Conservation (phyloP, 2,797 vertebrate species). For the Alouatta caraya region DNA sequence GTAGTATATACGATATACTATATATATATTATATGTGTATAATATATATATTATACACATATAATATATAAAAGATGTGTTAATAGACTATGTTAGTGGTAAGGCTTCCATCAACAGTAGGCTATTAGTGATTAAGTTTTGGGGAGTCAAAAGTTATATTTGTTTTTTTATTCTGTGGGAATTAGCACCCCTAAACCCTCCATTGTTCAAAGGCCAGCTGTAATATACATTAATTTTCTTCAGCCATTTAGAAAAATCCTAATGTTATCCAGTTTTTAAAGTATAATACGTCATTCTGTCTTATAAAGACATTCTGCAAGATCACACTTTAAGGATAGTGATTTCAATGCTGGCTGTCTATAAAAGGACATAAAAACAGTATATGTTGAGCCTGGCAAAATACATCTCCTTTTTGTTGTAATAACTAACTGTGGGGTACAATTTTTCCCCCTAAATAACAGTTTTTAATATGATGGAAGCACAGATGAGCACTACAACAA, state of each 20-base stretch:
- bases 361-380: conserved; percentile 40
- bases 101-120: neutral
- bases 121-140: neutral
- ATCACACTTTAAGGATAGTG: neutral
- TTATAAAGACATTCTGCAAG: conserved; percentile 19
- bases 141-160: neutral
- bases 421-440: conserved; percentile 31
- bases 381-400: neutral
- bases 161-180: neutral
- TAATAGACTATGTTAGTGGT: neutral
- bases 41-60: neutral
- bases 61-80: neutral
- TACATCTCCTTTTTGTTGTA: conserved; percentile 17
- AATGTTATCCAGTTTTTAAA: neutral
- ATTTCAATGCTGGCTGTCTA: conserved; percentile 53
- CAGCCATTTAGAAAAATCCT: neutral
- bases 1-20: neutral
- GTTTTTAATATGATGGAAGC: conserved; percentile 38
- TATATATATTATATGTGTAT: too few species aligned
- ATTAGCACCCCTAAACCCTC: neutral
- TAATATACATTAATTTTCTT: neutral
- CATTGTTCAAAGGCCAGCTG: neutral
- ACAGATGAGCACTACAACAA: conserved; percentile 28
- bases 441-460: neutral
- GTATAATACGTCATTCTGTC: neutral